These are phyloP conservation scores for Drosophila fulvimacula DNA, from an alignment of 2,888 invertebrate species.

Conservation along the genomic window DNA sequence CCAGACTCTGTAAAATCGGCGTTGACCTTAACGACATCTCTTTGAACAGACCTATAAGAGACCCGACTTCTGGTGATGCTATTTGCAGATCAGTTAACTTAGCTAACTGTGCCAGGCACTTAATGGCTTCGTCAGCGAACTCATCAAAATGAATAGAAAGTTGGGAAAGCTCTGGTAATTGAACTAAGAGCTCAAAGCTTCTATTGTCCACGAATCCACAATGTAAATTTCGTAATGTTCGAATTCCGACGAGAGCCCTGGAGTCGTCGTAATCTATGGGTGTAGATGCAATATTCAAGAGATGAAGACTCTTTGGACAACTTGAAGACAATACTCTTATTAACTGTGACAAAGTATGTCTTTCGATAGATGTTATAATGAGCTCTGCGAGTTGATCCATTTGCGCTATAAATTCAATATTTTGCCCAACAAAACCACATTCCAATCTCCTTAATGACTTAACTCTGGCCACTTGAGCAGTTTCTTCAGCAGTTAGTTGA, in stretches of 20 bases:
- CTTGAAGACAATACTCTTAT: neutral
- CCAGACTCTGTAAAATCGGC: neutral
- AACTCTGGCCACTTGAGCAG: neutral
- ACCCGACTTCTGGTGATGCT: neutral
- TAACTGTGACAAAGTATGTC: neutral
- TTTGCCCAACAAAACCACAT: neutral
- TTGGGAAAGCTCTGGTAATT: neutral
- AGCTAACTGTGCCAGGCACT: neutral
- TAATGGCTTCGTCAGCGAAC: neutral
- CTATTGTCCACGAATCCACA: neutral
- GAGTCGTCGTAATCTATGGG: neutral
- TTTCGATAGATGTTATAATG: neutral
- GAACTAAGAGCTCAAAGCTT: neutral
- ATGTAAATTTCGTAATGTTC: neutral
- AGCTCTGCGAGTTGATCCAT: constrained; percentile 1
- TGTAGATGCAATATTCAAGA: neutral
- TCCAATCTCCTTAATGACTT: neutral
- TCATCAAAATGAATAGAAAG: neutral
- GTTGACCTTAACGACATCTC: neutral
- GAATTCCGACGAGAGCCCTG: neutral
- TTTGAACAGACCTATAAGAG: neutral
- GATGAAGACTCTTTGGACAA: neutral
- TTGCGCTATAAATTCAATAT: neutral
- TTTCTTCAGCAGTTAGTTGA: neutral
- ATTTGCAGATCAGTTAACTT: neutral